Evolutionary conservation across 1,140 invertebrate genomes (phyloP).

Genomic region (Globodera rostochiensis): DNA sequence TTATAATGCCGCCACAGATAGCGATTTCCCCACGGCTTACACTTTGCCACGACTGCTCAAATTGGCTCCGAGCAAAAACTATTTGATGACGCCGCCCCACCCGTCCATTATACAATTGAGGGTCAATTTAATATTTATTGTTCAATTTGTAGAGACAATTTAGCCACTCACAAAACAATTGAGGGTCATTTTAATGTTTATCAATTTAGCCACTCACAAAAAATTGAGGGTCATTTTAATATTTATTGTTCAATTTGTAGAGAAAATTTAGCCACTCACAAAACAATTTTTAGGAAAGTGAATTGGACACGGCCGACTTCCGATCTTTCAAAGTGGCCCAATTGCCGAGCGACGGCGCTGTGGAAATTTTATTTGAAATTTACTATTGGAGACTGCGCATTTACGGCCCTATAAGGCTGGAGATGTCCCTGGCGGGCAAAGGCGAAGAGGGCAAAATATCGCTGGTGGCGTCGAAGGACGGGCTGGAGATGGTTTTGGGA

Average conservation of each 20-base stretch:
- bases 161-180: background rate
- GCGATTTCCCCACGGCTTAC: background rate
- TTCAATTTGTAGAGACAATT: background rate
- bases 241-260: background rate
- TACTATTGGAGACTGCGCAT: background rate
- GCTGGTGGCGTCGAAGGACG: background rate
- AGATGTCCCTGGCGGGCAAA: background rate
- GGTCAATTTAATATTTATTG: background rate
- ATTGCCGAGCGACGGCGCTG: background rate
- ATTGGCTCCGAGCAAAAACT: background rate
- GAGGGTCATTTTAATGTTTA: too few species aligned
- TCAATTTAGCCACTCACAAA: background rate
- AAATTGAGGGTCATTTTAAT: background rate
- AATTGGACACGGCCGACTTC: background rate
- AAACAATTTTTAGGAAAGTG: background rate
- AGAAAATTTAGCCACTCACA: too few species aligned
- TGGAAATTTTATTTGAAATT: background rate
- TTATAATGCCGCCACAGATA: background rate
- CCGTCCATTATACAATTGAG: background rate
- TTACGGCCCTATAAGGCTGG: background rate
- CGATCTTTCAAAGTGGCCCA: background rate
- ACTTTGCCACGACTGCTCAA: background rate
- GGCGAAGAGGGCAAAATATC: background rate
- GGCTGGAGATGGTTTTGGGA: background rate
- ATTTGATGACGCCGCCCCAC: background rate